Evolutionary conservation across 2,113 vertebrate genomes (phyloP).

Genomic region (Callithrix jacchus): DNA sequence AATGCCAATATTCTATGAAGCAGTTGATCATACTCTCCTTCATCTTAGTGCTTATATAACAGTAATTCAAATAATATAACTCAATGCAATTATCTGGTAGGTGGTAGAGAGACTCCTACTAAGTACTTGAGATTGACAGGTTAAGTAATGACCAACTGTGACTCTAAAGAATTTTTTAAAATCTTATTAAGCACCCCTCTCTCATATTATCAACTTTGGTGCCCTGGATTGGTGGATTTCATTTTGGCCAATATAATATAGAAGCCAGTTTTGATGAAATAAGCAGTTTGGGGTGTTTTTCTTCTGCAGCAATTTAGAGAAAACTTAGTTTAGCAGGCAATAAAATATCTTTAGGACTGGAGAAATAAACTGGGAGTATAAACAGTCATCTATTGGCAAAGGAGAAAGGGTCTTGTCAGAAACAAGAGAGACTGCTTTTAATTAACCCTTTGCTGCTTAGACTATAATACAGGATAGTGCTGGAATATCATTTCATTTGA

Average conservation of each 20-base stretch:
- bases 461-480: neutral
- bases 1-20: neutral
- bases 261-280: slow-evolving; percentile 50
- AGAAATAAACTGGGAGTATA: slow-evolving; percentile 63
- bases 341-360: slow-evolving; percentile 66
- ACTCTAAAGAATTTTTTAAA: slow-evolving; percentile 64
- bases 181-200: slow-evolving; percentile 61
- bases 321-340: slow-evolving; percentile 77
- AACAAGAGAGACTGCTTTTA: slow-evolving; percentile 47
- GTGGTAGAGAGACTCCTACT: neutral
- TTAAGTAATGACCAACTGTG: slow-evolving; percentile 57
- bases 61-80: slow-evolving; percentile 34
- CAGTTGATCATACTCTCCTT: neutral
- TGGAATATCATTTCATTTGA: neutral
- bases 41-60: slow-evolving; percentile 10
- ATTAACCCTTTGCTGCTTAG: slow-evolving; percentile 60
- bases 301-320: slow-evolving; percentile 72
- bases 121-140: slow-evolving; percentile 56
- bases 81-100: slow-evolving; percentile 33
- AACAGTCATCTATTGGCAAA: slow-evolving; percentile 56
- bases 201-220: slow-evolving; percentile 62
- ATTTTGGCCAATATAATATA: slow-evolving; percentile 66
- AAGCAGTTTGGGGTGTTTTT: slow-evolving; percentile 70
- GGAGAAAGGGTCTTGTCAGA: slow-evolving; percentile 37
- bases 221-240: slow-evolving; percentile 68